These are phyloP conservation scores for Oreochromis tanganicae DNA, from an alignment of 2,113 vertebrate genomes.

Conservation along the genomic window DNA sequence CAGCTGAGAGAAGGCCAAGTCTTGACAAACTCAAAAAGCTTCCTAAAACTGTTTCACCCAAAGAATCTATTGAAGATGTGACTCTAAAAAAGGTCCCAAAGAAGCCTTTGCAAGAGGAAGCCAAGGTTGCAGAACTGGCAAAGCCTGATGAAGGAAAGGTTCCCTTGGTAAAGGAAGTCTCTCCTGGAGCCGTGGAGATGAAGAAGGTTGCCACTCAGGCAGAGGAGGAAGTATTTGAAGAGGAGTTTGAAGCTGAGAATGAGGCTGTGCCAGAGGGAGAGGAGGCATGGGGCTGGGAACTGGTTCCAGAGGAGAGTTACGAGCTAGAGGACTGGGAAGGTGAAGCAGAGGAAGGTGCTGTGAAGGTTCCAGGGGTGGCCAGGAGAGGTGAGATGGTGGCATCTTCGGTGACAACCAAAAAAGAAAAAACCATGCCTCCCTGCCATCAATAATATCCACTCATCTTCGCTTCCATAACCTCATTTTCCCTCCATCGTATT, in stretches of 20 bases:
- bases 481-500: constrained; percentile 30
- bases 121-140: constrained; percentile 23
- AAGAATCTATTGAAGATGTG: constrained; percentile 50
- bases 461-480: constrained; percentile 39
- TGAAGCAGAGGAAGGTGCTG: constrained; percentile 68
- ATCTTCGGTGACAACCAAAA: constrained; percentile 49
- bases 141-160: constrained; percentile 29
- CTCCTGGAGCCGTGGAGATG: constrained; percentile 69
- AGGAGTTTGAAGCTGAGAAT: constrained; percentile 44
- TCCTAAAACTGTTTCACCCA: constrained; percentile 58
- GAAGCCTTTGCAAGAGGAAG: constrained; percentile 51
- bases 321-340: constrained; percentile 71
- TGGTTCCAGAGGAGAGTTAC: constrained; percentile 64
- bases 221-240: constrained; percentile 71
- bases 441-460: constrained; percentile 60
- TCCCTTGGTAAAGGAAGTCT: constrained; percentile 66
- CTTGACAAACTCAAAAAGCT: constrained; percentile 68
- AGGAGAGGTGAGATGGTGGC: constrained; percentile 83
- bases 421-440: constrained; percentile 21
- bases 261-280: constrained; percentile 48
- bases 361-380: constrained; percentile 78
- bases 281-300: constrained; percentile 74
- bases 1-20: constrained; percentile 50
- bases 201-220: constrained; percentile 69
- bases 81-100: constrained; percentile 50